A percentile compares a stretch with the other conserved stretches of the same genome.
Conservation (phyloP, 1,140 invertebrate species). For the Anadara kagoshimensis region DNA sequence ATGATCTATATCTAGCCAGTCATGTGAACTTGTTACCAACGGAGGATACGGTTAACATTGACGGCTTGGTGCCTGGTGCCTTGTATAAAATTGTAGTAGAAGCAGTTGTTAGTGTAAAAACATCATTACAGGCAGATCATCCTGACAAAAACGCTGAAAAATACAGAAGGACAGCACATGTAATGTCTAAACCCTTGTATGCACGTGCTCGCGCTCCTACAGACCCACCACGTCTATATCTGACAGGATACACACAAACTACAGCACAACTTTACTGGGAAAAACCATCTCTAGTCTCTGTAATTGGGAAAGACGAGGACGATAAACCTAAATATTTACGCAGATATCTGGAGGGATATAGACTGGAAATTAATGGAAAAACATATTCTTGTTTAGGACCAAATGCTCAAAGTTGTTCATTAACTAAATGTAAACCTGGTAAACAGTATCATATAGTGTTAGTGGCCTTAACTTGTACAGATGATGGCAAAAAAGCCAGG, state of each 20-base stretch:
- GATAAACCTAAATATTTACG: constrained; percentile 61
- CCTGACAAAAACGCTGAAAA: constrained; percentile 59
- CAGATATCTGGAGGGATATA: constrained; percentile 71
- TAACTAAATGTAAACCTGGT: constrained; percentile 73
- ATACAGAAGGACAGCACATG: constrained; percentile 69
- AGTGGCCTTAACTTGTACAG: constrained; percentile 71
- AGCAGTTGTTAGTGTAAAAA: constrained; percentile 73
- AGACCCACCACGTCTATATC: constrained; percentile 63
- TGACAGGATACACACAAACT: constrained; percentile 67
- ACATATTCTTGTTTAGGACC: constrained; percentile 65
- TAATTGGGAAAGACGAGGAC: constrained; percentile 66
- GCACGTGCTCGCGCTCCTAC: constrained; percentile 70
- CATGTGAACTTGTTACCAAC: constrained; percentile 64
- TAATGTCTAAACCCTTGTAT: constrained; percentile 69
- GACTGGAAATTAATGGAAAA: constrained; percentile 73
- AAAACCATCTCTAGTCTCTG: constrained; percentile 68
- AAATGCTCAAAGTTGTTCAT: constrained; percentile 66
- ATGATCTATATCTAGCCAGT: constrained; percentile 62
- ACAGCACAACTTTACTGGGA: constrained; percentile 72
- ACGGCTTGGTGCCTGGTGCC: constrained; percentile 63
- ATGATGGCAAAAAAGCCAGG: constrained; percentile 62
- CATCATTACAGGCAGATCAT: constrained; percentile 66
- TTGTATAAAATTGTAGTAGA: constrained; percentile 72
- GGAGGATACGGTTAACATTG: constrained; percentile 62
- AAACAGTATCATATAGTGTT: constrained; percentile 68